Base-by-base conservation (phyloP, 2,888 invertebrate genomes). In the Eristalis tenax region DNA sequence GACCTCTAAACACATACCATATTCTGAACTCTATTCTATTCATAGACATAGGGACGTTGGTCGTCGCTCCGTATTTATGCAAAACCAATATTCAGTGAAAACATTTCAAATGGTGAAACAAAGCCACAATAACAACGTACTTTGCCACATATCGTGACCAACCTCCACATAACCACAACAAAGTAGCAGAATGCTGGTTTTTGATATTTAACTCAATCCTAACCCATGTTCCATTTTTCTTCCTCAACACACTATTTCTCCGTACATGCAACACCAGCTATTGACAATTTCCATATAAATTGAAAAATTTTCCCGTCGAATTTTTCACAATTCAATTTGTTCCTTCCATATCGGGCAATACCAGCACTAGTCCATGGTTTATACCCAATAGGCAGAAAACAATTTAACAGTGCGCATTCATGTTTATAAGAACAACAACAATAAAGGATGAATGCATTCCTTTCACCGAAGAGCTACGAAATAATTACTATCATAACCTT, bases 211-310 rank as follows among this genome's bases (percentile, higher is more conserved):
- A 86, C 70, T 65, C 40, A 69, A 66, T 75, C 78, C 56, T 75
- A 78, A 75, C 78, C 71, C 78, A 83, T 71, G 78, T 65, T 40
- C 50, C 66, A 61, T 68, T 59, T 69, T 68, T 63, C 43, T 57
- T 3, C 2, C 4, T 59, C 13, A 15, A 26, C 59, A 68, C 57
- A 70, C 78, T 75, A 86, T 78, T 78, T 59, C 18, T 13, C 28
- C 38, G 77, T 75, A 71, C 83, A 76, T 83, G 73, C 83, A 87
- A 76, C 80, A 76, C 87, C 83, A 87, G 80, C 87, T 87, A 87
- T 87, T 80, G 87, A 76, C 87, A 87, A 87, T 87, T 87, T 87
- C 87, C 87, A 87, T 87, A 87, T 87, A 87, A 87, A 87, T 87
- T 87, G 87, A 87, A 87, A 87, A 87, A 64, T 87, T 87, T 83